These are phyloP conservation scores for Nymphalis c-album DNA, from an alignment of 2,888 invertebrate genomes.

Conservation along the genomic window DNA sequence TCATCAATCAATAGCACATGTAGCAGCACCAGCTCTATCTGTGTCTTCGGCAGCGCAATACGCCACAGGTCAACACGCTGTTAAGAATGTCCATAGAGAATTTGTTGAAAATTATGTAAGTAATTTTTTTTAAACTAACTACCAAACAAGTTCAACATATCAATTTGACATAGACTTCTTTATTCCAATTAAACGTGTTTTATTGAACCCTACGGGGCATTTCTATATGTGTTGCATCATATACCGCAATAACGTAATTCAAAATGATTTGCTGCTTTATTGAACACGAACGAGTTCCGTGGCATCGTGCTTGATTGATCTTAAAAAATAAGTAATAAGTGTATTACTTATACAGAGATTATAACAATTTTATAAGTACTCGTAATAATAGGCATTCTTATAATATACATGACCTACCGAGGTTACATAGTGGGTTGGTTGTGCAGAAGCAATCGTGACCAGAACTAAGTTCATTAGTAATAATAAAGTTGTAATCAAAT, in stretches of 20 bases:
- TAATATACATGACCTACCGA: not conserved
- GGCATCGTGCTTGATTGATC: conserved; percentile 25
- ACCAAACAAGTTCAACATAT: not conserved
- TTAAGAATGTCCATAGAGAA: conserved; percentile 81
- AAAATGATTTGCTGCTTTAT: conserved; percentile 27
- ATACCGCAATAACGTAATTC: conserved; percentile 25
- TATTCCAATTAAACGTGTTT: conserved; percentile 13
- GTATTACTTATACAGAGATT: too few relatives aligned
- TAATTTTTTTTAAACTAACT: conserved; percentile 36
- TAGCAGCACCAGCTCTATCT: conserved; percentile 44
- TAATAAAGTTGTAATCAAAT: not conserved
- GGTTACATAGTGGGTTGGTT: not conserved
- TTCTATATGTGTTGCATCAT: conserved; percentile 19
- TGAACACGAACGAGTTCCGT: conserved; percentile 27
- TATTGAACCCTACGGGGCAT: conserved; percentile 30
- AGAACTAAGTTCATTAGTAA: not conserved
- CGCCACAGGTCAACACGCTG: conserved; percentile 47
- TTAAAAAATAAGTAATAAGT: conserved; percentile 11
- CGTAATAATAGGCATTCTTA: too few relatives aligned
- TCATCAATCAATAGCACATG: conserved; percentile 32
- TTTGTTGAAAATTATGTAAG: conserved; percentile 85
- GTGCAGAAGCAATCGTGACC: not conserved
- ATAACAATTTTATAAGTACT: too few relatives aligned
- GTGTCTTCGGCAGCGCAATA: conserved; percentile 43
- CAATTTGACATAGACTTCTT: conserved; percentile 2